Conservation (phyloP, 2,113 vertebrate genomes). For the Equus quagga region DNA sequence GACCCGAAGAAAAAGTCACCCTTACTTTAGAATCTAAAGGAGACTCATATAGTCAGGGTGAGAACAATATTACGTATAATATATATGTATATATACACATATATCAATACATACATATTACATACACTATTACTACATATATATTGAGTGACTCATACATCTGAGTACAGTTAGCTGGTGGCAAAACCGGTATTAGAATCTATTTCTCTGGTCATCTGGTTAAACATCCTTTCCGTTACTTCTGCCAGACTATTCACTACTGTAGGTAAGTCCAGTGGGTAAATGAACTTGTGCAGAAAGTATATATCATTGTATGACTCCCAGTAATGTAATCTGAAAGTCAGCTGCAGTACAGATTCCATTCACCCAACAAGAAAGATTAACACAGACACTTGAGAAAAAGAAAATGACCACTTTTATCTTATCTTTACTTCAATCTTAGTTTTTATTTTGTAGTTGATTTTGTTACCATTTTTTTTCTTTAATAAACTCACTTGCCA, state of each 20-base stretch:
- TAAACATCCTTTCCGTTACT: not conserved
- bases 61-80: not conserved
- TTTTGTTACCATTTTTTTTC: constrained; percentile 12
- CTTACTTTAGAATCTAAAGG: not conserved
- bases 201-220: not conserved
- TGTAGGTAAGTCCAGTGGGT: not conserved
- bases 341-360: not conserved
- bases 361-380: not conserved
- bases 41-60: not conserved
- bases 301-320: not conserved
- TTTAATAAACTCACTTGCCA: constrained; percentile 56
- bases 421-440: constrained; percentile 69
- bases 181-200: not conserved
- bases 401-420: constrained; percentile 38
- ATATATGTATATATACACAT: not conserved
- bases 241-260: not conserved
- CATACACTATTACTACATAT: not conserved
- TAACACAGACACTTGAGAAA: constrained; percentile 44
- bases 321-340: constrained; percentile 22
- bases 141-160: not conserved
- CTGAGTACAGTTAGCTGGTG: constrained; percentile 15
- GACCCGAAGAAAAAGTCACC: not conserved
- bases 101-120: not conserved
- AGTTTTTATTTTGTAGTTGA: constrained; percentile 40
- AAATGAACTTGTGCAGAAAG: not conserved